Evolutionary conservation across 2,797 vertebrate species (phyloP).

Genomic region (Hipposideros larvatus): DNA sequence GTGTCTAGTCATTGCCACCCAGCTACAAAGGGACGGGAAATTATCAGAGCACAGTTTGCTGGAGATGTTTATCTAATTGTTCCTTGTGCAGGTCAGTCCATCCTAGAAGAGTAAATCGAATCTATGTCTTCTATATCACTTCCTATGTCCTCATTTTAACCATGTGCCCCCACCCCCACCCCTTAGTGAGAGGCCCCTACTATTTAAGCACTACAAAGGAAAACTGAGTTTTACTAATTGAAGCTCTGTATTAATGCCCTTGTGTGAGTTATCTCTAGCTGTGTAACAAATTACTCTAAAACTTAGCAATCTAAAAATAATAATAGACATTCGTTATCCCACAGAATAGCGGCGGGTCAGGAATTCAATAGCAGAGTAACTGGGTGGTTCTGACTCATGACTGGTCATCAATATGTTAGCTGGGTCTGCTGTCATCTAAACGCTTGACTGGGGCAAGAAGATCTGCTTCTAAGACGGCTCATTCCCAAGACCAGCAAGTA

Average conservation of each 20-base stretch:
- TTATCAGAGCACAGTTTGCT: neutral
- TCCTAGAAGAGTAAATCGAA: neutral
- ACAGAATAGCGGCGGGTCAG: neutral
- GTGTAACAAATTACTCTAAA: neutral
- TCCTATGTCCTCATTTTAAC: neutral
- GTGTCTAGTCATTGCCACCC: neutral
- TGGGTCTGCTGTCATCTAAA: neutral
- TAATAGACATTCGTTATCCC: neutral
- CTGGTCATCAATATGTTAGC: neutral
- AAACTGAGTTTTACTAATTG: neutral
- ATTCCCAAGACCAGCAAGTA: neutral
- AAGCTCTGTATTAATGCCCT: neutral
- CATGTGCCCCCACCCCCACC: too few species aligned
- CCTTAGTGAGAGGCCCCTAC: neutral
- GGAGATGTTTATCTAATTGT: neutral
- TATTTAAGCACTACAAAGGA: neutral
- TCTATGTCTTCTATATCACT: neutral
- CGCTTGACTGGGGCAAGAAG: neutral
- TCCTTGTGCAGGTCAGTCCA: neutral
- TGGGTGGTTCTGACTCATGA: neutral
- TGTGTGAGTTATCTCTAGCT: neutral
- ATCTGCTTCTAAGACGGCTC: neutral
- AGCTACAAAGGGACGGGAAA: neutral
- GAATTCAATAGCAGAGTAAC: neutral
- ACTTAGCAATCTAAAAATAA: constrained; percentile 3